These are phyloP conservation scores for Tadarida brasiliensis DNA, from an alignment of 2,797 vertebrate species.

Conservation along the genomic window DNA sequence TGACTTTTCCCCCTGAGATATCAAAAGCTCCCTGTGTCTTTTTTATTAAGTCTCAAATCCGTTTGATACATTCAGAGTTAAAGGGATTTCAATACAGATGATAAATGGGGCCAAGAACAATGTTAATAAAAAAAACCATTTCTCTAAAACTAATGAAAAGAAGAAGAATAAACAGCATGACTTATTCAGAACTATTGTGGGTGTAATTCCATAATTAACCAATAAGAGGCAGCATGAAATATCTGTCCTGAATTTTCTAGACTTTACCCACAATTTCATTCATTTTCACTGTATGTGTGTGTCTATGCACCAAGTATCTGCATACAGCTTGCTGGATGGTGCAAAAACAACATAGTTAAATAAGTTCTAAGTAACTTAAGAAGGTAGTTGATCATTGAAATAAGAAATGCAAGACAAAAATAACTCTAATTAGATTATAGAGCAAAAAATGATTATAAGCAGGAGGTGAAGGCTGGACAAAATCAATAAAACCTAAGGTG, in stretches of 20 bases:
- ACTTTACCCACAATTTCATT: not conserved
- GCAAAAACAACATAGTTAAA: not conserved
- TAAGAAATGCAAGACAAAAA: not conserved
- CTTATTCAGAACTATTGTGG: not conserved
- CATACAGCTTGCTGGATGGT: not conserved
- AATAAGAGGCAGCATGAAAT: not conserved
- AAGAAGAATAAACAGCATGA: not conserved
- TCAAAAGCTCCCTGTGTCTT: not conserved
- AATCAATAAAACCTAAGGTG: not conserved
- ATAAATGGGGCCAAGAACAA: slow-evolving; percentile 13
- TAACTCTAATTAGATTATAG: not conserved
- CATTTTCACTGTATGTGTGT: not conserved
- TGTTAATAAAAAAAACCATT: slow-evolving; percentile 35
- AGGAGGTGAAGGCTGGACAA: not conserved
- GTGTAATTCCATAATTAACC: not conserved
- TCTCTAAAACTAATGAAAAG: slow-evolving; percentile 34
- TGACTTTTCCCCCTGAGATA: not conserved
- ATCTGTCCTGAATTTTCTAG: not conserved
- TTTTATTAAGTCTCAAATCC: not conserved
- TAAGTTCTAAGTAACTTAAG: not conserved
- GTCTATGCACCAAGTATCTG: not conserved
- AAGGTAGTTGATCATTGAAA: not conserved
- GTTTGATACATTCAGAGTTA: slow-evolving; percentile 35
- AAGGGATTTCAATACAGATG: slow-evolving; percentile 9
- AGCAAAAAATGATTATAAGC: not conserved